Percentiles rank a stretch among this genome's conserved stretches.
Evolutionary conservation across 2,797 vertebrate genomes (phyloP).

Genomic region (Lagocephalus sceleratus): DNA sequence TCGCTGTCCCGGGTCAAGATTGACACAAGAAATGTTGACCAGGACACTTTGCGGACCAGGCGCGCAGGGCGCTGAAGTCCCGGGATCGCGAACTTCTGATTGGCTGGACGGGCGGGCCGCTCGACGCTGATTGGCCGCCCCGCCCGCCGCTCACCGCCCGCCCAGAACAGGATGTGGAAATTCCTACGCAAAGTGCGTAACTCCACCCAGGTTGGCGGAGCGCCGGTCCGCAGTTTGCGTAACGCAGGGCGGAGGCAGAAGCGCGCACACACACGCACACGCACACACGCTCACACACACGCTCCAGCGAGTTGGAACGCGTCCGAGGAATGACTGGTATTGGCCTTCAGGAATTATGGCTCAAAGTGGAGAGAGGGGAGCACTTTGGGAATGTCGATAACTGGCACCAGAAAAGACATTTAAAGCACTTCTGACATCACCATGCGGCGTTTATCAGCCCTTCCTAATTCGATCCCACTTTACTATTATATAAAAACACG

Average conservation of each 20-base stretch:
- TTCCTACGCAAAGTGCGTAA: constrained; percentile 64
- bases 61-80: constrained; percentile 22
- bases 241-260: constrained; percentile 53
- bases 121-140: constrained; percentile 51
- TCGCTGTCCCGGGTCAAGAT: constrained; percentile 38
- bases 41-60: constrained; percentile 41
- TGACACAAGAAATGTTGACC: constrained; percentile 62
- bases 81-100: constrained; percentile 70
- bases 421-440: no score
- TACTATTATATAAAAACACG: no score
- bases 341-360: constrained; percentile 2
- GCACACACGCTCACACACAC: constrained; percentile 60
- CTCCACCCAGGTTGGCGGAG: constrained; percentile 74
- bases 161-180: constrained; percentile 54
- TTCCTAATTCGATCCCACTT: no score
- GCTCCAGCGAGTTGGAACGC: constrained; percentile 62
- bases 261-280: constrained; percentile 60
- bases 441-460: no score
- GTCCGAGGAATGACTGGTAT: constrained; percentile 64
- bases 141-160: constrained; percentile 30
- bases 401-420: neutral
- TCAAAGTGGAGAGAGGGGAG: constrained; percentile 12
- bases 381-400: constrained; percentile 20
- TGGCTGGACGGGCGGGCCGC: constrained; percentile 36
- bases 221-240: constrained; percentile 69